phyloP scores from a whole-genome alignment of 2,113 vertebrate species.

The Phocoena sinus region DNA sequence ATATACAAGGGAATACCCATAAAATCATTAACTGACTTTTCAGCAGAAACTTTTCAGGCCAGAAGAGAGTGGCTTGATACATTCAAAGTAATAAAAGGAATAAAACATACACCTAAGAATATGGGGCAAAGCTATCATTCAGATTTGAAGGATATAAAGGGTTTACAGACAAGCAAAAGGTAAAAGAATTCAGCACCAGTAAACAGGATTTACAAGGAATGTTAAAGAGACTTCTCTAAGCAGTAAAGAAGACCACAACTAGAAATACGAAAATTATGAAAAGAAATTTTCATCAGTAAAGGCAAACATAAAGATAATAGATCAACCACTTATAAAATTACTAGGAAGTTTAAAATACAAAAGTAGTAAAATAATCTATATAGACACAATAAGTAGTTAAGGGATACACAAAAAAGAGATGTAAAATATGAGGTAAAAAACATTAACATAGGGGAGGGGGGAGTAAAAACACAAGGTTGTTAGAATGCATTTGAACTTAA shows the following conservation, averaged over 20 bases:
- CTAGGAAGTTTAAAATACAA: not conserved
- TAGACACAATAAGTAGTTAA: not conserved
- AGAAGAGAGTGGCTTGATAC: not conserved
- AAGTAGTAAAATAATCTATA: not conserved
- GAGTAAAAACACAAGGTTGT: not conserved
- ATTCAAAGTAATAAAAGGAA: not conserved
- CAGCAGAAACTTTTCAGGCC: not conserved
- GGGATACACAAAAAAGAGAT: not conserved
- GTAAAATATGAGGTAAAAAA: not conserved
- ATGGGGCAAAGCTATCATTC: not conserved
- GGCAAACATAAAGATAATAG: not conserved
- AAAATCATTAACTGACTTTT: not conserved
- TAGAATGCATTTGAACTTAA: not conserved
- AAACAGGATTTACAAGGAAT: not conserved
- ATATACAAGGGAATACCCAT: not conserved
- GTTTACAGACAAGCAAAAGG: not conserved
- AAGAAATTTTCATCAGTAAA: not conserved
- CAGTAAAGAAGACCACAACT: not conserved
- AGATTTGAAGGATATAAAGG: not conserved
- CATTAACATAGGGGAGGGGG: not conserved
- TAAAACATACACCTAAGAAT: not conserved
- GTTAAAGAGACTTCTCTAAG: not conserved
- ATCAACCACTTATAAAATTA: not conserved
- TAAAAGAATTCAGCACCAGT: not conserved
- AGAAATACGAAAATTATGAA: not conserved